A percentile compares a stretch with the other conserved stretches of the same genome.
These are phyloP conservation scores for Onychostoma macrolepis DNA, from an alignment of 2,113 vertebrate genomes.

Conservation along the genomic window DNA sequence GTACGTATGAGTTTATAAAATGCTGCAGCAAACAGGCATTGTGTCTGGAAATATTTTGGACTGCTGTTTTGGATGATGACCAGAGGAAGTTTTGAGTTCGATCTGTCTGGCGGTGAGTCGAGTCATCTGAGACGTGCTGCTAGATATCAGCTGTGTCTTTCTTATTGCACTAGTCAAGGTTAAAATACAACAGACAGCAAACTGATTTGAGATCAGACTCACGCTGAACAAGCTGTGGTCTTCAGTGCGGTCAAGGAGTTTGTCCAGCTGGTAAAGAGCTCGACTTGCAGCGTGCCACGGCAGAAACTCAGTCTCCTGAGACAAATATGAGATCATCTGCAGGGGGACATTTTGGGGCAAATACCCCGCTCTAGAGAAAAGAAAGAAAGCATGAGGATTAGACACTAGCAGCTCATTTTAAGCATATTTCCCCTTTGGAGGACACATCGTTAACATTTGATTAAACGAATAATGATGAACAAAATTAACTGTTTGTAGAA, in stretches of 20 bases:
- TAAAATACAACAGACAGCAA: neutral
- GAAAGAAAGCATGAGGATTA: neutral
- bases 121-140: neutral
- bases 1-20: neutral
- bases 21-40: neutral
- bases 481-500: no score
- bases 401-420: conserved; percentile 27
- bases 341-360: conserved; percentile 93
- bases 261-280: conserved; percentile 94
- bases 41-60: neutral
- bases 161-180: neutral
- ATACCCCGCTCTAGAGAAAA: conserved; percentile 87
- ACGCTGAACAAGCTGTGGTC: conserved; percentile 92
- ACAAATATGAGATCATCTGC: conserved; percentile 93
- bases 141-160: neutral
- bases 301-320: conserved; percentile 93
- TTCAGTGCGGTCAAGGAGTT: conserved; percentile 94
- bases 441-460: conserved; percentile 13
- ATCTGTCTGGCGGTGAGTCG: neutral
- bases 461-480: no score
- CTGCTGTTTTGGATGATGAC: neutral
- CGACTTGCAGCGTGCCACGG: conserved; percentile 96
- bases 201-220: conserved; percentile 5
- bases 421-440: neutral
- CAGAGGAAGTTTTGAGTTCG: neutral